phyloP scores from a whole-genome alignment of 2,797 vertebrate species.

The Decapterus maruadsi region DNA sequence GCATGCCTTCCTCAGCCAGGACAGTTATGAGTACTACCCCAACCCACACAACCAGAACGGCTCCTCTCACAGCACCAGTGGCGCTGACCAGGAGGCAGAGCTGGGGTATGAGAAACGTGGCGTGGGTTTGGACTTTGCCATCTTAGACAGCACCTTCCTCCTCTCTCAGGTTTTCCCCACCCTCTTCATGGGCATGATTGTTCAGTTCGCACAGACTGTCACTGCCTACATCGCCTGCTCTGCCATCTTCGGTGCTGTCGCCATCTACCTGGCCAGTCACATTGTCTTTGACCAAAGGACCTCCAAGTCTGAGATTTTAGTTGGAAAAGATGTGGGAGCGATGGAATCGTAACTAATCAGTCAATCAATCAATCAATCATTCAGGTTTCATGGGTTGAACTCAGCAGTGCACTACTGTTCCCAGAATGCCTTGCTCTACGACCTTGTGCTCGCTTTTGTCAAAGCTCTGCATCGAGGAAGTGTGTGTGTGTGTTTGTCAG shows the following conservation, averaged over 20 bases:
- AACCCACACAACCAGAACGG: constrained; percentile 65
- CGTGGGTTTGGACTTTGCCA: constrained; percentile 88
- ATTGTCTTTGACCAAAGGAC: constrained; percentile 88
- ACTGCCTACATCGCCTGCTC: constrained; percentile 87
- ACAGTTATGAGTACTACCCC: constrained; percentile 64
- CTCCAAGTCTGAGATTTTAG: constrained; percentile 72
- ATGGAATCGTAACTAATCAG: constrained; percentile 14
- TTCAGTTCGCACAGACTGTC: constrained; percentile 86
- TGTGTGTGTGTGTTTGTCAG: neutral
- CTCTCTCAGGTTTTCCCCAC: constrained; percentile 89
- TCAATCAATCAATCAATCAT: constrained; percentile 18
- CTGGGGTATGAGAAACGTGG: constrained; percentile 79
- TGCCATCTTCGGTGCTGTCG: constrained; percentile 83
- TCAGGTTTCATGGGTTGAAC: constrained; percentile 43
- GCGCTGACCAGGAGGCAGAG: constrained; percentile 54
- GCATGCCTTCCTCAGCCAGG: constrained; percentile 59
- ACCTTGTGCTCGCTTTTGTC: constrained; percentile 22
- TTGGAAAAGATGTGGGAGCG: constrained; percentile 16
- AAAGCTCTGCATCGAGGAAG: constrained; percentile 25
- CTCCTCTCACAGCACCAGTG: constrained; percentile 34
- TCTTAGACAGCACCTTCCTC: constrained; percentile 88
- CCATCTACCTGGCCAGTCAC: constrained; percentile 82
- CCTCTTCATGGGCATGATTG: constrained; percentile 88
- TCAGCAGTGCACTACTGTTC: constrained; percentile 63
- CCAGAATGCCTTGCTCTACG: constrained; percentile 69